Evolutionary conservation across 92 coral and sea anemone genomes (phyloP).

Genomic region (Scolanthus callimorphus): DNA sequence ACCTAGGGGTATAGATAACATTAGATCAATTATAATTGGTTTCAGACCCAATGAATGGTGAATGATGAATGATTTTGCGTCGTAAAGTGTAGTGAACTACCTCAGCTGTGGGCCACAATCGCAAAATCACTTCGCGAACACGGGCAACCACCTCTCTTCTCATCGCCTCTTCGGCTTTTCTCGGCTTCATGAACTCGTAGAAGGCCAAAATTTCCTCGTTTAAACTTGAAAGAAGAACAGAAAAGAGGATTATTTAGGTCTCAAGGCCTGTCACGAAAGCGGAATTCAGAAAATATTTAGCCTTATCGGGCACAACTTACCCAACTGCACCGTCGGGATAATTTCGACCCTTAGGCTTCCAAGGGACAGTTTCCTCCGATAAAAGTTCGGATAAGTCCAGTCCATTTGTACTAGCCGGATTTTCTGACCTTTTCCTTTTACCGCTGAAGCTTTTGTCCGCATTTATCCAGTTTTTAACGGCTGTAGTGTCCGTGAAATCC

Average conservation of each 20-base stretch:
- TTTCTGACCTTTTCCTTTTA: conserved; percentile 81
- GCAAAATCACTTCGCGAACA: conserved; percentile 79
- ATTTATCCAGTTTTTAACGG: conserved; percentile 63
- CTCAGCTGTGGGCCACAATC: conserved; percentile 94
- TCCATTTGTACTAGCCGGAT: conserved; percentile 40
- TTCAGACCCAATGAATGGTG: no score
- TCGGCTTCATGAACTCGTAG: conserved; percentile 89
- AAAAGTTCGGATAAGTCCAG: conserved; percentile 23
- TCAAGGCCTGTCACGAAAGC: conserved; percentile 28
- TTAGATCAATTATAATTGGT: no score
- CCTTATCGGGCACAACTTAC: no score
- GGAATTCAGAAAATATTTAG: background rate
- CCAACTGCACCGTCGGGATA: conserved; percentile 70
- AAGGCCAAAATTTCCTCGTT: conserved; percentile 86
- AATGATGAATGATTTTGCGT: no score
- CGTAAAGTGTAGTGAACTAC: no score
- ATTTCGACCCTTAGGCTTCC: conserved; percentile 73
- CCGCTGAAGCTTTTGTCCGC: conserved; percentile 67
- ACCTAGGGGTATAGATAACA: no score
- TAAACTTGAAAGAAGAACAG: conserved; percentile 61
- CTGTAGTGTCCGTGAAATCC: conserved; percentile 41
- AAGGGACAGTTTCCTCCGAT: conserved; percentile 65
- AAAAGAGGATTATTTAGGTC: conserved; percentile 15
- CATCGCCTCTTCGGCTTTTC: conserved; percentile 84
- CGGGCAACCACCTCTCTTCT: conserved; percentile 81